phyloP scores from a whole-genome alignment of 2,888 invertebrate species.

The Uropetala carovei region DNA sequence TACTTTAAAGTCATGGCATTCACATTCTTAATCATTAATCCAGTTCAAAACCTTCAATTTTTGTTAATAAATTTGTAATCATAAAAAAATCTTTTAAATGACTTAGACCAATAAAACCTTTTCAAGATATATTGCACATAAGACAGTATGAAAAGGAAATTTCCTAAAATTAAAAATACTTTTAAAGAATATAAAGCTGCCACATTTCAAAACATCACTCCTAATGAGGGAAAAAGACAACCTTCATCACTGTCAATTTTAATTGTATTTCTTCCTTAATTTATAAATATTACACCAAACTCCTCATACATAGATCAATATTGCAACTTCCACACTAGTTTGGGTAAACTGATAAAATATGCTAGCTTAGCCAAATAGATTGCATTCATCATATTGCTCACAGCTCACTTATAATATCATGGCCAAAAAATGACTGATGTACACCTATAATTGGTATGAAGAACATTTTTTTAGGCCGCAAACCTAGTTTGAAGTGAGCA shows the following conservation, averaged over 20 bases:
- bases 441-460: not conserved
- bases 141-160: not conserved
- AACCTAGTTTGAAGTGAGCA: not conserved
- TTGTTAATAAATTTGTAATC: too few species aligned
- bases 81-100: not conserved
- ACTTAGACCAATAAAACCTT: not conserved
- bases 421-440: not conserved
- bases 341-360: not conserved
- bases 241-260: not conserved
- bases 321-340: not conserved
- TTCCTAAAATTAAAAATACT: not conserved
- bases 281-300: not conserved
- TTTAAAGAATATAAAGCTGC: not conserved
- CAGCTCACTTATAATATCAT: not conserved
- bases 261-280: not conserved
- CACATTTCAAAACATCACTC: slow-evolving; percentile 15
- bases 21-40: too few species aligned
- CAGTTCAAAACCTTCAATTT: too few species aligned
- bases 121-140: slow-evolving; percentile 11
- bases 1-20: too few species aligned
- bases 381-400: not conserved
- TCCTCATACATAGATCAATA: not conserved
- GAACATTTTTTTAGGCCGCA: not conserved
- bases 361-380: not conserved
- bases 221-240: not conserved